Evolutionary conservation across 2,113 vertebrate genomes (phyloP).

Genomic region (Psilopsiagon aymara): DNA sequence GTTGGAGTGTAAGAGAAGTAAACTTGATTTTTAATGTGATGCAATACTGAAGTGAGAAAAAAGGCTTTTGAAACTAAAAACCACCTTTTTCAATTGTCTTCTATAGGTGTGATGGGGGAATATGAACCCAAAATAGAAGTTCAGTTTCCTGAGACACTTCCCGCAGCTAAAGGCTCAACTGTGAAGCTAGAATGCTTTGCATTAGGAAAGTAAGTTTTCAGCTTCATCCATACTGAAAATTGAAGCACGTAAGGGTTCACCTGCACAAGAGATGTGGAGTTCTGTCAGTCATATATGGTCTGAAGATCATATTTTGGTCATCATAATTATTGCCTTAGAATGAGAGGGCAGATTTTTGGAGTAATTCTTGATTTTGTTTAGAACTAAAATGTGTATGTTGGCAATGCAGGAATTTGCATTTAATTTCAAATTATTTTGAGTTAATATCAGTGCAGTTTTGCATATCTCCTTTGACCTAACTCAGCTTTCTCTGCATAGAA

Average conservation of each 20-base stretch:
- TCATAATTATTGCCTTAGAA: background rate
- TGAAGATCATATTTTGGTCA: background rate
- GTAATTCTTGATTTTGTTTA: background rate
- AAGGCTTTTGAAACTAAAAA: background rate
- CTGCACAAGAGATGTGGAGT: background rate
- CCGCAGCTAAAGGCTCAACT: conserved; percentile 89
- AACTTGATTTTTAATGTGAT: background rate
- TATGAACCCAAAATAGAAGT: conserved; percentile 99
- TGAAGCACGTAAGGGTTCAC: background rate
- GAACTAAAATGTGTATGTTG: background rate
- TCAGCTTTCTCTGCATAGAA: background rate
- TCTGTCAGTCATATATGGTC: background rate
- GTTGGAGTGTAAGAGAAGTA: background rate
- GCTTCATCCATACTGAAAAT: background rate
- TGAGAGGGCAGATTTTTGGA: background rate
- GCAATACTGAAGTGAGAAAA: background rate
- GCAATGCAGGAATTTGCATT: background rate
- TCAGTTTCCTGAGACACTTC: conserved; percentile 91
- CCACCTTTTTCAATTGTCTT: background rate
- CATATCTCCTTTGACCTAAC: background rate
- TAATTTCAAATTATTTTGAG: background rate
- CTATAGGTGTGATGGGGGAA: conserved; percentile 92
- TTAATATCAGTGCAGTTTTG: background rate
- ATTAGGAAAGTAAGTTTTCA: conserved; percentile 91
- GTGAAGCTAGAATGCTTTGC: conserved; percentile 95